These are phyloP conservation scores for Petaurus breviceps DNA, from an alignment of 2,113 vertebrate species.

Conservation along the genomic window DNA sequence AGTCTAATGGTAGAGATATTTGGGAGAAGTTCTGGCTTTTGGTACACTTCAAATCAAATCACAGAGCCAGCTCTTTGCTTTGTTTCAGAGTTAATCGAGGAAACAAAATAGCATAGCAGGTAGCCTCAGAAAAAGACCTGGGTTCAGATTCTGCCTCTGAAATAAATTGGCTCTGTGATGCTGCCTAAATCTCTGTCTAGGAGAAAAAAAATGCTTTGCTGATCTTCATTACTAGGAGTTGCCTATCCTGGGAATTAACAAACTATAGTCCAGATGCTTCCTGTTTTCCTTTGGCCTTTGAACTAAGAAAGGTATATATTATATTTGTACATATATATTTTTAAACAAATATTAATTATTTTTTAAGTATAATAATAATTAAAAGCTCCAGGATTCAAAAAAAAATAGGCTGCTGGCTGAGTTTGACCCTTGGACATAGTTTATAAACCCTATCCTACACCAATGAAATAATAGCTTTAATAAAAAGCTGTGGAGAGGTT, in stretches of 20 bases:
- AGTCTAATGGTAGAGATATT: neutral
- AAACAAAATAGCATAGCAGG: neutral
- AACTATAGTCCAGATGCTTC: neutral
- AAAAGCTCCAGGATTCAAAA: neutral
- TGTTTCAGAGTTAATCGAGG: neutral
- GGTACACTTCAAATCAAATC: neutral
- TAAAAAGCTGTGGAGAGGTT: neutral
- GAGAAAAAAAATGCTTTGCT: neutral
- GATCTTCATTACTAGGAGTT: neutral
- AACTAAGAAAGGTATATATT: neutral
- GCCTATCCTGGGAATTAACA: neutral
- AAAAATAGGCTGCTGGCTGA: neutral
- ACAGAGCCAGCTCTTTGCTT: neutral
- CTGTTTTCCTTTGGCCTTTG: neutral
- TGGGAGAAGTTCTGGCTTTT: neutral
- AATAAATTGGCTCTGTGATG: neutral
- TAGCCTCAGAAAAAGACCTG: neutral
- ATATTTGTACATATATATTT: too few relatives aligned
- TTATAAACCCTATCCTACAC: neutral
- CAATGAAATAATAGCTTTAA: neutral
- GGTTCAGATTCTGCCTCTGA: neutral
- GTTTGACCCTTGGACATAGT: neutral
- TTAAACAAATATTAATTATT: too few relatives aligned
- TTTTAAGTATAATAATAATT: neutral
- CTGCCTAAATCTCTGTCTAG: neutral